Percentiles rank a stretch among this genome's conserved stretches.
phyloP scores from a whole-genome alignment of 2,888 invertebrate species.

The Lochmaea capreae region DNA sequence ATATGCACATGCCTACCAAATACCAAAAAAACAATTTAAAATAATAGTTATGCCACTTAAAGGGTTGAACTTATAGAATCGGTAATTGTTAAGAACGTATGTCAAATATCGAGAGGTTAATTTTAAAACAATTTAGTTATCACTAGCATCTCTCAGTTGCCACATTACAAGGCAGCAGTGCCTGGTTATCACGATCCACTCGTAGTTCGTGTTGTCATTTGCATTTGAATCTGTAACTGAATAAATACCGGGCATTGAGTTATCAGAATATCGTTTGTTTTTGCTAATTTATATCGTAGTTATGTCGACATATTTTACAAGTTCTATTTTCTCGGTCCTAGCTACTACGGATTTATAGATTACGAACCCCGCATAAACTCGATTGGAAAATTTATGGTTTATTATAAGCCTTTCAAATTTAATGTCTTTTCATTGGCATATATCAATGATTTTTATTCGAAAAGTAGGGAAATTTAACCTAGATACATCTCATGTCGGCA shows the following conservation, averaged over 20 bases:
- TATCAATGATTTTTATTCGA: constrained; percentile 37
- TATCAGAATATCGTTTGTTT: constrained; percentile 58
- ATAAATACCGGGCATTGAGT: constrained; percentile 57
- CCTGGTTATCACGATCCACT: constrained; percentile 56
- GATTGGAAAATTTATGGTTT: constrained; percentile 46
- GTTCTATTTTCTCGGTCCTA: constrained; percentile 44
- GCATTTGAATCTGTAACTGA: constrained; percentile 56
- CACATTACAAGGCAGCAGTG: constrained; percentile 49
- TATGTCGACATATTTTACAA: constrained; percentile 50
- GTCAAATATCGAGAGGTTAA: constrained; percentile 29
- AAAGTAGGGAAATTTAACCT: constrained; percentile 45
- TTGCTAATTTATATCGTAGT: constrained; percentile 54
- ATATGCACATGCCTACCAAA: too few relatives aligned
- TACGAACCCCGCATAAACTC: constrained; percentile 45
- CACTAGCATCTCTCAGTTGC: constrained; percentile 45
- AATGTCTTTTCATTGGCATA: constrained; percentile 42
- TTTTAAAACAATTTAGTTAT: constrained; percentile 45
- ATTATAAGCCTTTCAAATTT: constrained; percentile 44
- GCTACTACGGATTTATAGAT: constrained; percentile 42
- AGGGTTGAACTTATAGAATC: too few relatives aligned
- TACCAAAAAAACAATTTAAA: too few relatives aligned
- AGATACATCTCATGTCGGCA: constrained; percentile 43
- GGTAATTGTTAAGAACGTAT: neutral
- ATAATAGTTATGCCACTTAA: too few relatives aligned
- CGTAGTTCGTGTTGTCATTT: constrained; percentile 57